These are phyloP conservation scores for Picus viridis DNA, from an alignment of 2,797 vertebrate species.

Conservation along the genomic window DNA sequence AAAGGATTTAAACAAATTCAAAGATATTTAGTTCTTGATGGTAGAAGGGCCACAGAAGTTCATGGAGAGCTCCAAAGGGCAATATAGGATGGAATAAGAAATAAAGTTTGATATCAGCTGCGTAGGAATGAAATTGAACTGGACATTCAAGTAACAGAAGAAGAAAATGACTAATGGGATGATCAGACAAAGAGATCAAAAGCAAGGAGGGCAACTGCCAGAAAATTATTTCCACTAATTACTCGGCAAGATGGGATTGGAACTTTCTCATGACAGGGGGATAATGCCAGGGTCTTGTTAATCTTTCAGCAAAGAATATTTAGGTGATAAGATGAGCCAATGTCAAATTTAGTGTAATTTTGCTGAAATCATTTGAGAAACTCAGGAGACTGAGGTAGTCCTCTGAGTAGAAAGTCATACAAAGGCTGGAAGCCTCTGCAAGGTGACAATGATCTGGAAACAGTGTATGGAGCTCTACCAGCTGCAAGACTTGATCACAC, in stretches of 20 bases:
- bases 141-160: background rate
- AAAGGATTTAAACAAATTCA: background rate
- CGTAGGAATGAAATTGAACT: slow-evolving; percentile 24
- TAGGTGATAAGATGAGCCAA: background rate
- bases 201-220: background rate
- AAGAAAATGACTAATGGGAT: slow-evolving; percentile 28
- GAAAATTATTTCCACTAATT: slow-evolving; percentile 25
- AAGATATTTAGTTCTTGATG: background rate
- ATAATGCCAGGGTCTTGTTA: background rate
- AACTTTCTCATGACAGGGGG: background rate
- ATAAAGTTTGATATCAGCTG: background rate
- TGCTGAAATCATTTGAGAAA: background rate
- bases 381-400: background rate
- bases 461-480: background rate
- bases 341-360: background rate
- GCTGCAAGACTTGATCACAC: background rate
- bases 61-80: background rate
- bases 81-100: background rate
- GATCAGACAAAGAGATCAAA: slow-evolving; percentile 36
- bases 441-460: background rate
- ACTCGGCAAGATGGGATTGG: background rate
- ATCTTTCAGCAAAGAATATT: background rate
- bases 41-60: background rate
- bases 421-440: background rate
- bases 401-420: background rate